These are phyloP conservation scores for Lycaon pictus DNA, from an alignment of 2,113 vertebrate genomes.

Conservation along the genomic window DNA sequence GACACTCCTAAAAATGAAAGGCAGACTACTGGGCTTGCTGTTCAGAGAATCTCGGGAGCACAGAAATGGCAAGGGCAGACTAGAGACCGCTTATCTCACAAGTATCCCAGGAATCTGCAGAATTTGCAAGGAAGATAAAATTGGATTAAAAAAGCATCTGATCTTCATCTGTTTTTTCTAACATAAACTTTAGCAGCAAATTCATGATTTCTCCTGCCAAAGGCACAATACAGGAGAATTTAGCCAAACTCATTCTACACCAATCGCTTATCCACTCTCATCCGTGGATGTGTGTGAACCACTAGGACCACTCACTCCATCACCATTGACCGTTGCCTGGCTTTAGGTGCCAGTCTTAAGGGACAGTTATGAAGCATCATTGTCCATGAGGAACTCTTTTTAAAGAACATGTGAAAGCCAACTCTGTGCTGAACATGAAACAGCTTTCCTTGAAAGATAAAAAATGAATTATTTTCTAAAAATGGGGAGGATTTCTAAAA, in stretches of 20 bases:
- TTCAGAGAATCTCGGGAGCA: accelerated
- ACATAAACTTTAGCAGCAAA: neutral
- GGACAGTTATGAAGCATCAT: neutral
- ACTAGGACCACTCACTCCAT: accelerated
- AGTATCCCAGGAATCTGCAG: neutral
- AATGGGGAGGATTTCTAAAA: neutral
- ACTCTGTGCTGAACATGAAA: neutral
- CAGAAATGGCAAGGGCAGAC: no score
- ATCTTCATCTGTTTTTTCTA: neutral
- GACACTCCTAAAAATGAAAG: neutral
- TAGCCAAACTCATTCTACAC: neutral
- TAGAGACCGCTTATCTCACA: neutral
- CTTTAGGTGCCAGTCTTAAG: accelerated
- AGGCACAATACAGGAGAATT: neutral
- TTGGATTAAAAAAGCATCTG: accelerated
- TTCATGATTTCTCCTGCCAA: no score
- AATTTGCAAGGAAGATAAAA: neutral
- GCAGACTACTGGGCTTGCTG: neutral
- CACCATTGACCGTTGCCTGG: neutral
- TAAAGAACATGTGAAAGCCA: neutral
- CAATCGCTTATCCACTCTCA: accelerated
- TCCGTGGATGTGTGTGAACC: accelerated
- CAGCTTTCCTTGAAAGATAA: neutral
- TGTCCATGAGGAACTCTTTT: neutral
- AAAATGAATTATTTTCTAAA: neutral